Evolutionary conservation across 1,140 invertebrate genomes (phyloP).

Genomic region (Sitobion miscanthi): DNA sequence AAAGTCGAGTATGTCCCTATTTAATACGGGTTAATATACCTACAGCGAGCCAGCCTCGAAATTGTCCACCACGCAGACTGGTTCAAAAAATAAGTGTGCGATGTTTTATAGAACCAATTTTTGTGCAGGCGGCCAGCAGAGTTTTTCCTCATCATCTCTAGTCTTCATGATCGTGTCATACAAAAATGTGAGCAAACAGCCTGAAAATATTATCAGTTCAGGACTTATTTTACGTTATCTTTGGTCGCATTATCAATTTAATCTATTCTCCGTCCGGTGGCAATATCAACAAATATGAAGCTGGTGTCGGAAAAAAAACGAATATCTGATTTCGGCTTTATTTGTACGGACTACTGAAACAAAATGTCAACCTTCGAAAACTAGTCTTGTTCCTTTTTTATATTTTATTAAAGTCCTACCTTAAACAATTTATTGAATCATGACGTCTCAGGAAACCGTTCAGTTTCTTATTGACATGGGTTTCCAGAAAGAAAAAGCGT

Average conservation of each 20-base stretch:
- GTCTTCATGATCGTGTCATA: too few relatives aligned
- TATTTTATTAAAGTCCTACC: neutral
- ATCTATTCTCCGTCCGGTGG: neutral
- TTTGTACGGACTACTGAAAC: neutral
- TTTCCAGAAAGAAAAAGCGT: slow-evolving; percentile 82
- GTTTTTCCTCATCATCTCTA: too few relatives aligned
- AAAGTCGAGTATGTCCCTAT: too few relatives aligned
- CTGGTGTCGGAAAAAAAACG: neutral
- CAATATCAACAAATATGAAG: neutral
- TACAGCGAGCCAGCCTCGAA: too few relatives aligned
- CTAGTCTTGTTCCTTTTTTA: neutral
- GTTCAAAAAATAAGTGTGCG: too few relatives aligned
- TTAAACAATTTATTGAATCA: neutral
- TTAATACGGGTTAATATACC: too few relatives aligned
- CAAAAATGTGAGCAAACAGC: too few relatives aligned
- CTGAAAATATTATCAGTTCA: too few relatives aligned
- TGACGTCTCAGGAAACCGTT: slow-evolving; percentile 49
- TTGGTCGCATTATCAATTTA: neutral
- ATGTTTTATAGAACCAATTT: too few relatives aligned
- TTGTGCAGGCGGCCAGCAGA: too few relatives aligned
- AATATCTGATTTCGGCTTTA: neutral
- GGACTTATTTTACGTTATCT: neutral
- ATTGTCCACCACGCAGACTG: too few relatives aligned
- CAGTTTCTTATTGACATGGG: slow-evolving; percentile 85
- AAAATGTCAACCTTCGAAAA: neutral